A percentile compares a stretch with the other conserved stretches of the same genome.
Evolutionary conservation across 2,888 invertebrate genomes (phyloP).

Genomic region (Hirudinaria manillensis): DNA sequence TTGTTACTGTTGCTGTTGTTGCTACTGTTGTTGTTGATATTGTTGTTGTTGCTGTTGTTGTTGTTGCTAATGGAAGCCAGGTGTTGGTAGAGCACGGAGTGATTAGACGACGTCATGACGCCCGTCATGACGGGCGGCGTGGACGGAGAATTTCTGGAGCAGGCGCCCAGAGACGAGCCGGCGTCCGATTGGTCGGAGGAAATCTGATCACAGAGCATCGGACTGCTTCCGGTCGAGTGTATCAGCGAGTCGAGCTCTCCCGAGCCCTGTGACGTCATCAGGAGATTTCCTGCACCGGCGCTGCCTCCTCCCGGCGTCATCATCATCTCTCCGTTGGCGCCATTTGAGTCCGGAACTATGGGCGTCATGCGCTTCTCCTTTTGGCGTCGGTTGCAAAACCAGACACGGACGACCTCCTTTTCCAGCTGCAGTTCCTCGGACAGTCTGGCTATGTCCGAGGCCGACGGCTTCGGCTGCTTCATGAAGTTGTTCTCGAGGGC

Average conservation of each 20-base stretch:
- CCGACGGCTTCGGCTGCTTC: constrained; percentile 97
- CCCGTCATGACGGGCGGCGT: background rate
- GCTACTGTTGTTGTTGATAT: background rate
- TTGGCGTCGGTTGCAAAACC: constrained; percentile 66
- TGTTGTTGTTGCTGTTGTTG: constrained; percentile 24
- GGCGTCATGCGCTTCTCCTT: constrained; percentile 72
- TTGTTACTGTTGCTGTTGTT: constrained; percentile 23
- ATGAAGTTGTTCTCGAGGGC: constrained; percentile 97
- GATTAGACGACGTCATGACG: background rate
- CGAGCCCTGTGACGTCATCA: constrained; percentile 88
- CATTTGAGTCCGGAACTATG: constrained; percentile 20
- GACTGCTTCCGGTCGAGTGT: constrained; percentile 86
- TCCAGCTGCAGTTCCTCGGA: constrained; percentile 94
- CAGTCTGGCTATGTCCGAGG: constrained; percentile 89
- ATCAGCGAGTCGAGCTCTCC: constrained; percentile 86
- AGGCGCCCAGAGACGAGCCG: constrained; percentile 21
- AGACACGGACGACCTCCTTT: constrained; percentile 73
- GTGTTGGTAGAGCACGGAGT: background rate
- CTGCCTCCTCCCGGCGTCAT: constrained; percentile 62
- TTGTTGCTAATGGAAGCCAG: background rate
- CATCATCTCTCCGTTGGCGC: constrained; percentile 77
- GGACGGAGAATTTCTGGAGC: constrained; percentile 16
- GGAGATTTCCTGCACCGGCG: constrained; percentile 98
- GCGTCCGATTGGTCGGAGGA: constrained; percentile 27
- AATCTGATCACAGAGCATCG: constrained; percentile 22